phyloP scores from a whole-genome alignment of 1,140 invertebrate species.

The Megathymus violae region DNA sequence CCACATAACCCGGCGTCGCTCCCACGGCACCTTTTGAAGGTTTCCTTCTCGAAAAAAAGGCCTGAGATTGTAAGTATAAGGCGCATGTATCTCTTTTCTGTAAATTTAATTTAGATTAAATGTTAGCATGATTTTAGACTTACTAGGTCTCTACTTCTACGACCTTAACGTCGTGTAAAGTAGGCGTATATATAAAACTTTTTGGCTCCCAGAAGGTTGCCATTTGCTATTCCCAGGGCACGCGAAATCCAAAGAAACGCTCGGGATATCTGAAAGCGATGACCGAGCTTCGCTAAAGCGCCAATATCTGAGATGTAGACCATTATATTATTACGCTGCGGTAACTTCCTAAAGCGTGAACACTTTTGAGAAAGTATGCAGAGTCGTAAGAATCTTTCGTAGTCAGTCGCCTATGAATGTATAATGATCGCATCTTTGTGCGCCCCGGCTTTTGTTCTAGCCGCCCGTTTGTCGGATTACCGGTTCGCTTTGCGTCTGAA shows the following conservation, averaged over 20 bases:
- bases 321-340: constrained; percentile 75
- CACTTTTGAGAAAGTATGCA: constrained; percentile 55
- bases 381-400: constrained; percentile 56
- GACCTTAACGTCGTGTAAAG: no score
- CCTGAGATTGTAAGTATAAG: no score
- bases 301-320: constrained; percentile 44
- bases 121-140: no score
- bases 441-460: constrained; percentile 49
- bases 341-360: constrained; percentile 53
- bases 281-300: constrained; percentile 16
- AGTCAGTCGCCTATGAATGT: constrained; percentile 70
- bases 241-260: constrained; percentile 10
- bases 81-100: no score
- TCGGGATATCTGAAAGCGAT: constrained; percentile 11
- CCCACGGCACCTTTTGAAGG: no score
- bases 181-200: no score
- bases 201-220: no score
- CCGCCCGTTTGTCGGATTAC: constrained; percentile 37
- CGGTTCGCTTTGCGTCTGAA: constrained; percentile 21
- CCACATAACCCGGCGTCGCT: no score
- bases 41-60: no score
- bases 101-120: no score
- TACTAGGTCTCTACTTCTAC: no score
- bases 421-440: constrained; percentile 65
- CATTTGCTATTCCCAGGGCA: not conserved